Base-by-base conservation (phyloP, 2,888 invertebrate species). In the Adelphocoris suturalis region DNA sequence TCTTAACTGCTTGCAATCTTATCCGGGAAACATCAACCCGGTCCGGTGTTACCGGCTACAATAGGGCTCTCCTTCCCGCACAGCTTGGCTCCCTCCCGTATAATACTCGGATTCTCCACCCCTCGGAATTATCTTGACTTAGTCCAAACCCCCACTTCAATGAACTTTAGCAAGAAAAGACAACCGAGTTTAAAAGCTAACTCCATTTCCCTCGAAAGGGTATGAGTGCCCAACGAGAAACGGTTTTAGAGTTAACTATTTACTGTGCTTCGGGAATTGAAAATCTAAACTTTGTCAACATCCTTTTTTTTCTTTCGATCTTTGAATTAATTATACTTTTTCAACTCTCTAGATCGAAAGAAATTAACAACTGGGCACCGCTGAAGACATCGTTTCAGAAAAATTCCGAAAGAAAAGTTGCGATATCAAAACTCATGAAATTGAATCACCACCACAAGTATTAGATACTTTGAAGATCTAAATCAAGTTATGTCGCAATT, bases 41-140 rank as follows among this genome's bases (percentile, higher is more conserved):
- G 23, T 68, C 68, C 19, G 13, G 61, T 5, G 27, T 68, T 11
- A 4, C 68, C 23, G 12, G 12, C 68, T 68, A 7, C 68, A 57
- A 57, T 57, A n/a, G 68, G n/a, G 5, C 19, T 4, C 68, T 23
- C 13, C 61, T 68, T 23, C 23, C 19, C 68, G 68, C 37, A 37
- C 37, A 37, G 37, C 37, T 37, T 37, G 23, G 0, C 68, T 0
- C 23, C 23, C 4, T 52, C 23, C 23, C n/a, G 61, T 61, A 61
- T 61, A 61, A 61, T 61, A 61, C 61, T 68, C 5, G 23, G 27
- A 68, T 68, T 23, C 68, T 68, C 23, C 23, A 37, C 68, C 23
- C 68, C 27, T 80, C 80, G 80, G 80, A 80, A 80, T 46, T n/a
- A 48, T 80, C 80, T 19, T 14, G 80, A 80, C 80, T 80, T 80